Evolutionary conservation across 1,140 invertebrate species (phyloP).

Genomic region (Eupeodes corollae): DNA sequence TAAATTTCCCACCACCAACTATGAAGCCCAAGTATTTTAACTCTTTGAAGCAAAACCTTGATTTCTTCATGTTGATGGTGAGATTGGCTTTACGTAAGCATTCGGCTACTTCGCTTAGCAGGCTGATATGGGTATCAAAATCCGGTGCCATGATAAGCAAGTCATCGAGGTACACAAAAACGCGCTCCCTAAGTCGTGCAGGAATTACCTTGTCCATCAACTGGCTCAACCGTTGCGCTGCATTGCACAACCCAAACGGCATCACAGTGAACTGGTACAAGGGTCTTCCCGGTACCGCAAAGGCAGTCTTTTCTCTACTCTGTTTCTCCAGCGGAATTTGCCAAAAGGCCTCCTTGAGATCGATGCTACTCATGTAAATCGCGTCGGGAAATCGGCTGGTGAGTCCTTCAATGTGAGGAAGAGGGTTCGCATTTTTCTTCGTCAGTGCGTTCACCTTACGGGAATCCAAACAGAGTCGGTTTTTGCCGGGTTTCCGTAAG

Average conservation of each 20-base stretch:
- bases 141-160: neutral
- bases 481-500: constrained; percentile 14
- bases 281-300: constrained; percentile 33
- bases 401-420: constrained; percentile 12
- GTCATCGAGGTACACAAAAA: constrained; percentile 6
- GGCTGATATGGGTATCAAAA: neutral
- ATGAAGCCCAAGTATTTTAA: constrained; percentile 1
- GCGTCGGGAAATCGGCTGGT: constrained; percentile 4
- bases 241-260: constrained; percentile 4
- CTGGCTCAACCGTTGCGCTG: neutral
- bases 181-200: neutral
- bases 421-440: neutral
- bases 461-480: constrained; percentile 21
- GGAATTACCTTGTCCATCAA: constrained; percentile 5
- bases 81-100: constrained; percentile 17
- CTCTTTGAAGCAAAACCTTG: constrained; percentile 26
- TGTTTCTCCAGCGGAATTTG: constrained; percentile 23
- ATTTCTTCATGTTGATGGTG: constrained; percentile 37
- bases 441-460: constrained; percentile 14
- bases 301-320: constrained; percentile 36
- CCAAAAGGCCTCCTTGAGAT: constrained; percentile 26
- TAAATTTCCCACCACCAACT: neutral
- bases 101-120: neutral
- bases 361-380: constrained; percentile 14
- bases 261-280: constrained; percentile 15